Evolutionary conservation across 2,888 invertebrate genomes (phyloP).

Genomic region (Cepaea hortensis): DNA sequence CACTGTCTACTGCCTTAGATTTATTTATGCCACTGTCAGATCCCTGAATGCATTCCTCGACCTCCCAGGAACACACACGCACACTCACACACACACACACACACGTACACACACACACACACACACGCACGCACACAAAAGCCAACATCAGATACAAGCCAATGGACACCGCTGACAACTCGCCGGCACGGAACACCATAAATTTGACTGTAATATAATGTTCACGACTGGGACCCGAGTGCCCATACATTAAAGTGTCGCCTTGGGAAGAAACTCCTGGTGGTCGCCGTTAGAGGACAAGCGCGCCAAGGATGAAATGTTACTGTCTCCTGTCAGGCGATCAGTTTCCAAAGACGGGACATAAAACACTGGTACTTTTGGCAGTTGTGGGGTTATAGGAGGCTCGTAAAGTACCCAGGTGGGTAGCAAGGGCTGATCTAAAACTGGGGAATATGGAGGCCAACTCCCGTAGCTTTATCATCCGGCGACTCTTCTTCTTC

Average conservation of each 20-base stretch:
- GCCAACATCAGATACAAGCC: no score
- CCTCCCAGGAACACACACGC: no score
- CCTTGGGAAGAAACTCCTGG: not conserved
- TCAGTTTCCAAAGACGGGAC: not conserved
- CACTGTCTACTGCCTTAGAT: no score
- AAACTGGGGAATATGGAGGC: not conserved
- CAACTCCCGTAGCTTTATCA: not conserved
- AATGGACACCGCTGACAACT: no score
- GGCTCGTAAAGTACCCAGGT: not conserved
- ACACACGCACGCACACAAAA: no score
- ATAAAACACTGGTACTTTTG: not conserved
- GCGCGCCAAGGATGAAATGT: not conserved
- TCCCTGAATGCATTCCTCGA: no score
- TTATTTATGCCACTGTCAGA: no score
- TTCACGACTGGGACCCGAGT: not conserved
- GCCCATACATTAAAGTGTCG: not conserved
- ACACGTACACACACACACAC: no score
- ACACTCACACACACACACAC: no score
- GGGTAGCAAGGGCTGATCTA: not conserved
- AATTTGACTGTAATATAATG: not conserved
- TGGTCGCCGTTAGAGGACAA: not conserved
- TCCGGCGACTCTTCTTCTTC: not conserved
- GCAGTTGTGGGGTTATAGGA: not conserved
- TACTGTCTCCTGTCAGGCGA: not conserved
- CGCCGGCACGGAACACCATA: not conserved